Evolutionary conservation across 2,797 vertebrate species (phyloP), one percentile per base, ranked within the genome.

Genomic region (Sebastes umbrosus): DNA sequence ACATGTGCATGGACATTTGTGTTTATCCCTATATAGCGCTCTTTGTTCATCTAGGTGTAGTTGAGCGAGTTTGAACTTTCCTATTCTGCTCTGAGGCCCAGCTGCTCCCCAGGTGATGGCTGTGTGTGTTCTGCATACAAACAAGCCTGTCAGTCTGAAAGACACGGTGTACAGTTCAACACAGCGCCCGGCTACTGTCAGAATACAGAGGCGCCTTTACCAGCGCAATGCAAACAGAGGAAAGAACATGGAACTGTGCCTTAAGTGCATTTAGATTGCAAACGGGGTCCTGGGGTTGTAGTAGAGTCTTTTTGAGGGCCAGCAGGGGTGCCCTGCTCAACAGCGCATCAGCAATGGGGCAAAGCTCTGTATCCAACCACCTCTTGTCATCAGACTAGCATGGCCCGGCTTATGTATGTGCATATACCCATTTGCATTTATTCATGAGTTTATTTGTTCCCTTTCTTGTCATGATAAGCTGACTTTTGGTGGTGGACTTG

Each of bases 61-160:
- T 84, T 75, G 77, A 84, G 79, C 6, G 29, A 85, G 83, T 87
- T 83, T 90, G 82, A 92, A 89, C 84, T 92, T 91, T 79, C 79
- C 67, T 67, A 66, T 93, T 91, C 79, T 85, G 88, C 75, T 84
- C 39, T 71, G 75, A 83, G 73, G 83, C 88, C 87, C 82, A 75
- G 87, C 88, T 86, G 79, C 86, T 93, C 88, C 86, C 88, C 84
- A 87, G 85, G 89, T 89, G 92, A 91, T 4, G 77, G 66, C 68
- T 69, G 76, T 83, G 84, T 88, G 91, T 91, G 94, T 88, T 90
- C 87, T 92, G 92, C 87, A 94, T 94, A 88, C 89, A 91, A 93
- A 93, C 84, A 90, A 81, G 80, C 34, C 83, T 89, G 90, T 93
- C 92, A 93, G 87, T 91, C 84, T 70, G 52, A 76, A 62, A 91